These are phyloP conservation scores for Coelopa pilipes DNA, from an alignment of 2,888 invertebrate genomes.

Conservation along the genomic window DNA sequence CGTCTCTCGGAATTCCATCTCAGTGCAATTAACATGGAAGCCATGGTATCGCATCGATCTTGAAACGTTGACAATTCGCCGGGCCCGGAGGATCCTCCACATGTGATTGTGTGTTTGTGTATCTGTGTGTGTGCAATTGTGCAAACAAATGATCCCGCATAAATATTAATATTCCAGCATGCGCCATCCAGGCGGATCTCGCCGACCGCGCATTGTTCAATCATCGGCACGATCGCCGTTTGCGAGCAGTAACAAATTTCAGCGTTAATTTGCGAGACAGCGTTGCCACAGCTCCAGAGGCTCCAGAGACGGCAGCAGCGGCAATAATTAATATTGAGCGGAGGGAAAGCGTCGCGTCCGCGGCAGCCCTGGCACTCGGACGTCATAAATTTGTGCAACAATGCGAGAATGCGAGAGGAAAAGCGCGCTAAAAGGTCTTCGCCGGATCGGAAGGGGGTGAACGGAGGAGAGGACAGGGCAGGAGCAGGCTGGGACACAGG, in stretches of 20 bases:
- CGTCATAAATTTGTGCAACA: neutral
- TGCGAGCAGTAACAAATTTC: constrained; percentile 27
- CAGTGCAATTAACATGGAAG: no score
- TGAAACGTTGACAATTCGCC: constrained; percentile 17
- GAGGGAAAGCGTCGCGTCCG: neutral
- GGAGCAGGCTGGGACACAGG: no score
- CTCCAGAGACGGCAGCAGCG: neutral
- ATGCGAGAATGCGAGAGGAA: neutral
- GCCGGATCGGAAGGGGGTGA: no score
- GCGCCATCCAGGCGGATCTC: constrained; percentile 12
- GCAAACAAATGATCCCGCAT: constrained; percentile 34
- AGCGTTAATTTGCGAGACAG: constrained; percentile 31
- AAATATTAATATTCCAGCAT: constrained; percentile 30
- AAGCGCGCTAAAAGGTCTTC: no score
- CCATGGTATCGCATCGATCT: constrained; percentile 13
- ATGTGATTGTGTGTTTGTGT: neutral
- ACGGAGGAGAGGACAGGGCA: no score
- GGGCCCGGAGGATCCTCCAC: neutral
- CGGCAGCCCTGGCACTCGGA: neutral
- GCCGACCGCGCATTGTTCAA: constrained; percentile 23
- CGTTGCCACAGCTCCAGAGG: constrained; percentile 2
- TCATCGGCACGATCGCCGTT: constrained; percentile 28
- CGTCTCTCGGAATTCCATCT: no score
- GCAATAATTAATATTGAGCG: constrained; percentile 13
- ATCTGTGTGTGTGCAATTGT: neutral